phyloP scores from a whole-genome alignment of 2,888 invertebrate species.

The Resseliella maxima region DNA sequence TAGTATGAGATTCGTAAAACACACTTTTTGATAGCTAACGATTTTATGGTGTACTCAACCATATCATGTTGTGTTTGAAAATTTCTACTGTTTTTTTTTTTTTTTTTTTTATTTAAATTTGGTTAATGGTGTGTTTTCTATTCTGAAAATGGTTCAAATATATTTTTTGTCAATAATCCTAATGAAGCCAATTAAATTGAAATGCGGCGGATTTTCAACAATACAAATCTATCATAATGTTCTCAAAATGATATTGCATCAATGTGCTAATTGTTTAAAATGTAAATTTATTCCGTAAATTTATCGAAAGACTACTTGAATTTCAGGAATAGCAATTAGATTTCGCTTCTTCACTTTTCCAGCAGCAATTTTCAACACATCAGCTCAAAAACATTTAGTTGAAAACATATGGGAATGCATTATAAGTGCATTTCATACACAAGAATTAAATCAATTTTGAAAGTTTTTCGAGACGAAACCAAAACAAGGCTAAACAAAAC shows the following conservation, averaged over 20 bases:
- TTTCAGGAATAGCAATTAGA: no score
- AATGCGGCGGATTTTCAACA: background rate
- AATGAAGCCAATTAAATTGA: background rate
- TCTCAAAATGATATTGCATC: no score
- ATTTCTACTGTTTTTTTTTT: background rate
- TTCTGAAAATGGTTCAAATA: background rate
- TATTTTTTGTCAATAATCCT: background rate
- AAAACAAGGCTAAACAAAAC: slow-evolving; percentile 1
- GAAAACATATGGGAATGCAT: background rate
- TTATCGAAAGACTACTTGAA: no score
- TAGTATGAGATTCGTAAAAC: background rate
- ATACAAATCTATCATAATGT: no score
- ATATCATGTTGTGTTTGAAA: background rate
- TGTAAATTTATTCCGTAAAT: no score
- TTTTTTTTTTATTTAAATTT: background rate
- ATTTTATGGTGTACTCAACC: background rate
- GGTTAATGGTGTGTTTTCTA: background rate
- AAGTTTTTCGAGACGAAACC: background rate
- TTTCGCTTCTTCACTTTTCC: no score
- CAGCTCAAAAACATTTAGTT: background rate
- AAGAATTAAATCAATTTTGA: slow-evolving; percentile 11
- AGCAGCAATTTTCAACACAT: no score
- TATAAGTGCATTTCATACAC: background rate
- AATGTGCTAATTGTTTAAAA: no score
- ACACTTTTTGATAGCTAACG: slow-evolving; percentile 8